Percentiles rank a stretch among this genome's conserved stretches.
phyloP scores from a whole-genome alignment of 2,888 invertebrate species.

The Eledona agricola region DNA sequence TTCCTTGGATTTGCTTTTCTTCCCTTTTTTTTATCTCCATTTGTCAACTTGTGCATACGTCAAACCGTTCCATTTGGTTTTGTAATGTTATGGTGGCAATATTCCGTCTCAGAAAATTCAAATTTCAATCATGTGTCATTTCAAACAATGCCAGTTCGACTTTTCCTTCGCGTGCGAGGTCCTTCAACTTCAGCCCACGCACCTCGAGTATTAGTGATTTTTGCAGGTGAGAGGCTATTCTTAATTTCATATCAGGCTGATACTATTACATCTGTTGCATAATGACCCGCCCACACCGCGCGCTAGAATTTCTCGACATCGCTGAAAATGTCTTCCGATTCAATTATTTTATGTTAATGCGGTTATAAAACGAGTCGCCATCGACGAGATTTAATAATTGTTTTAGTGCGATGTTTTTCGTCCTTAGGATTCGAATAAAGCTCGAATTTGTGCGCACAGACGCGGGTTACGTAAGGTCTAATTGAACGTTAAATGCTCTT shows the following conservation, averaged over 20 bases:
- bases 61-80: no score
- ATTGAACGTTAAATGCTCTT: no score
- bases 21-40: no score
- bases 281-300: conserved; percentile 6
- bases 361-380: conserved; percentile 1
- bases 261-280: no score
- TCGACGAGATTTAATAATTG: conserved; percentile 3
- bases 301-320: no score
- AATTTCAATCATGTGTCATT: conserved; percentile 6
- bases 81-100: no score
- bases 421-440: no score
- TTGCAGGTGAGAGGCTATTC: conserved; percentile 11
- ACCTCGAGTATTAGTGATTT: conserved; percentile 9
- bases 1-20: no score
- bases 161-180: conserved; percentile 10
- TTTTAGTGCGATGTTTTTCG: conserved; percentile 2
- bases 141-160: conserved; percentile 12
- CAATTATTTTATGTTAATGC: conserved; percentile 20
- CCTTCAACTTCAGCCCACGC: conserved; percentile 21
- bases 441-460: no score
- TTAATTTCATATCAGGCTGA: conserved; percentile 1
- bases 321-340: conserved; percentile 9
- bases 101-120: background rate
- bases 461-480: no score
- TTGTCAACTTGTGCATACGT: no score